Evolutionary conservation across 2,888 invertebrate species (phyloP), one percentile per base, ranked within the genome.

Genomic region (Craniophora ligustri): DNA sequence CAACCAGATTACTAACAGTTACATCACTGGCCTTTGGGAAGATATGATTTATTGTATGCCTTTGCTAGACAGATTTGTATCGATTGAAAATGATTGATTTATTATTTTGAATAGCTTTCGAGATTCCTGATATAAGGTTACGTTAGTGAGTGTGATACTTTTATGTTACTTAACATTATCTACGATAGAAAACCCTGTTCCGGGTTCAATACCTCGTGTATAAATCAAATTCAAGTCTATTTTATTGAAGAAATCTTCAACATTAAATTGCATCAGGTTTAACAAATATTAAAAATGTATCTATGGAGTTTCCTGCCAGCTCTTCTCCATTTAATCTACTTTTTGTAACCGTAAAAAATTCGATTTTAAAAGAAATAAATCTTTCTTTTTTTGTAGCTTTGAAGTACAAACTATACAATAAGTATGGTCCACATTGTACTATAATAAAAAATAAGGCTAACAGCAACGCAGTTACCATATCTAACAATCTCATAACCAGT

Each of bases 401-500:
- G n/a, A n/a, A n/a, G n/a, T n/a, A n/a, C n/a, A n/a, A n/a, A n/a
- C n/a, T n/a, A n/a, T n/a, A 7, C 1, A 19, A 5, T 19, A 19
- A 19, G 1, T 7, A 21, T 1, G 8, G 21, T 21, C 21, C 8
- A 1, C 21, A 8, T 8, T 21, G 5, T 7, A 1, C 21, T 21
- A 6, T 21, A 6, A n/a, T 26, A 32, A 21, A 59, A 45, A 67
- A 55, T 65, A 54, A 72, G 46, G 47, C 21, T 42, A 72, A 42
- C 19, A 6, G 26, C 21, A 46, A 13, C 5, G 34, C 31, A 18
- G 39, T 39, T 23, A 42, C 16, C 23, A 32, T 40, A 70, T 74
- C 54, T 34, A 16, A 51, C 31, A 21, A 67, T 71, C 56, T 71
- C 10, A 42, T 35, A 48, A 40, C 35, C 49, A 55, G 53, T 71